Evolutionary conservation across 1,140 invertebrate species (phyloP), one percentile per base, ranked within the genome.

Genomic region (Copidosoma floridanum): DNA sequence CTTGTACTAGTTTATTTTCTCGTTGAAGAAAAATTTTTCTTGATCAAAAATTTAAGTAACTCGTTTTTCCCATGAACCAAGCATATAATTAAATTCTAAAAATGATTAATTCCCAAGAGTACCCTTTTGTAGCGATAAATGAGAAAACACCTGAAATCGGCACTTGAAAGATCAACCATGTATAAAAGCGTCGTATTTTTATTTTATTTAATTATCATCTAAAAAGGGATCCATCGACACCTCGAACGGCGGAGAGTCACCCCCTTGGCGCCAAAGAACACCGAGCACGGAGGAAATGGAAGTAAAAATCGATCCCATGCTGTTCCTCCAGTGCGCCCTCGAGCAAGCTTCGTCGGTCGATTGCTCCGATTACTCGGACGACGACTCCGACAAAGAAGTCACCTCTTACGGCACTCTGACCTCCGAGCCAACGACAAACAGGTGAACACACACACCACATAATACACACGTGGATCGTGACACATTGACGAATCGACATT

Each of bases 251-350:
- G 82, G 80, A 51, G 82, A 85, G 73, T 16, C 21, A 10, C 12
- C 18, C 0, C 44, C 50, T 29, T 41, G 32, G 20, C 48, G 48
- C 1, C 54, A 57, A 47, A 44, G 53, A 41, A 68, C 67, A 24
- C 66, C 77, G 59, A 75, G 72, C 70, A 74, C 70, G 54, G 83
- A 82, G 53, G 82, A 85, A 74, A 81, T 85, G 76, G 84, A 85
- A 74, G 83, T 85, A 0, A 81, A 81, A 61, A 76, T 85, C 6
- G 84, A 85, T 68, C 84, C 84, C 14, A 85, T 85, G 84, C 68
- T 84, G 59, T 83, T 85, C 72, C 71, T 85, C 21, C 79, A 83
- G 51, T 84, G 77, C 59, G 73, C 73, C 29, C 65, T 78, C 41
- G 81, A 82, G 58, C 64, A 74, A 46, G 70, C 71, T 20, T 64